These are phyloP conservation scores for Salvator merianae DNA, from an alignment of 2,113 vertebrate genomes.

Conservation along the genomic window DNA sequence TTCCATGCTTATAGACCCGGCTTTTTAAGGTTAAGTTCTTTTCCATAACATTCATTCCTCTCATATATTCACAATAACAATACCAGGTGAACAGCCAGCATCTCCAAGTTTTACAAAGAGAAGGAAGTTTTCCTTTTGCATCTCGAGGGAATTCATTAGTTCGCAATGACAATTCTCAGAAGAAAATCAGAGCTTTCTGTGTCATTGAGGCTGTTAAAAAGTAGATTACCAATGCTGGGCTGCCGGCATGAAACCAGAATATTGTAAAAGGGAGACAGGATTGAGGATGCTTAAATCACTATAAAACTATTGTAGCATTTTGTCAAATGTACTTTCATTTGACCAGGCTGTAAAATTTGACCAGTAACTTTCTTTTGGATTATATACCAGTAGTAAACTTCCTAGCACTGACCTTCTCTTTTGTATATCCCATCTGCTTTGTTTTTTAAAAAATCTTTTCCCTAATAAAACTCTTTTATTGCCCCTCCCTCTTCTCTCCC, in stretches of 20 bases:
- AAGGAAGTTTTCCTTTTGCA: conserved; percentile 6
- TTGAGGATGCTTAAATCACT: not conserved
- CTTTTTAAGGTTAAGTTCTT: not conserved
- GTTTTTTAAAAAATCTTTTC: not conserved
- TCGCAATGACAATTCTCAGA: conserved; percentile 1
- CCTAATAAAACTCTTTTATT: not conserved
- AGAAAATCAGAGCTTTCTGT: not conserved
- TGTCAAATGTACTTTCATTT: not conserved
- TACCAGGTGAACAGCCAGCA: not conserved
- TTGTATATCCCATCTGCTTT: not conserved
- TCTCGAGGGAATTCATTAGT: conserved; percentile 9
- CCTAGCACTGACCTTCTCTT: not conserved
- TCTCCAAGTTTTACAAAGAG: not conserved
- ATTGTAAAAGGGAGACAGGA: not conserved
- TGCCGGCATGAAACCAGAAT: conserved; percentile 2
- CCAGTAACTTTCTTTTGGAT: not conserved
- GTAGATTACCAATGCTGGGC: not conserved
- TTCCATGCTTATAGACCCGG: not conserved
- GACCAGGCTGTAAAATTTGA: not conserved
- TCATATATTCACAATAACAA: not conserved
- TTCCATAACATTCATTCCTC: not conserved
- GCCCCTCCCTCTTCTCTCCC: not conserved
- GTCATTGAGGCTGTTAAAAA: not conserved
- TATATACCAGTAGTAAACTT: conserved; percentile 4
- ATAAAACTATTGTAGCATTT: not conserved